Evolutionary conservation across 2,888 invertebrate genomes (phyloP), one percentile per base, ranked within the genome.

Genomic region (Sarcophaga variegata): DNA sequence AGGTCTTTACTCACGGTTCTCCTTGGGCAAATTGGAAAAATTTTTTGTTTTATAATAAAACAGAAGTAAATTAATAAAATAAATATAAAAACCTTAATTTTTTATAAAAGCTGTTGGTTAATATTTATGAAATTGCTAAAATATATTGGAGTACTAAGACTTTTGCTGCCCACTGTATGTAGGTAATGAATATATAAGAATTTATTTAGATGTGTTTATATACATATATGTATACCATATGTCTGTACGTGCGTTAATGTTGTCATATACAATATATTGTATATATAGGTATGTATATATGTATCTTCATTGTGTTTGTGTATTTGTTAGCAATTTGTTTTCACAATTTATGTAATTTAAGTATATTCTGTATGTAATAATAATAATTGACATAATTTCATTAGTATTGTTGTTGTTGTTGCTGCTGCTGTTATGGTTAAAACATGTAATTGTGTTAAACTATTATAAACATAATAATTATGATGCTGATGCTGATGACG

Each of bases 331-430:
- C 90, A 90, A 89, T 91, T 90, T 90, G 90, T 90, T 90, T 88
- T 37, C 37, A 37, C 37, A 37, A 37, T 22, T 22, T 22, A 8
- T 90, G 89, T 90, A 91, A 85, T 88, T 88, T 91, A 91, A 88
- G 90, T 91, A 62, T 90, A 81, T 81, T 90, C 90, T 80, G 90
- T 89, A 83, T 90, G 88, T 69, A 90, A 70, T 72, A 78, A 87
- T 64, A 90, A 86, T 90, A 92, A 91, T 83, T 91, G 92, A 74
- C 91, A 90, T 54, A 89, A 88, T 67, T 88, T 89, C 77, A 90
- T 91, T 90, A 91, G 84, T 67, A 91, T 90, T 72, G 91, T 89
- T 85, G 89, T 37, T 37, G 37, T 37, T 37, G 37, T 37, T 37
- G 37, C 37, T 37, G 37, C 37, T 37, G 37, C 37, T 37, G 37